Evolutionary conservation across 2,113 vertebrate genomes (phyloP).

Genomic region (Chloroceryle aenea): DNA sequence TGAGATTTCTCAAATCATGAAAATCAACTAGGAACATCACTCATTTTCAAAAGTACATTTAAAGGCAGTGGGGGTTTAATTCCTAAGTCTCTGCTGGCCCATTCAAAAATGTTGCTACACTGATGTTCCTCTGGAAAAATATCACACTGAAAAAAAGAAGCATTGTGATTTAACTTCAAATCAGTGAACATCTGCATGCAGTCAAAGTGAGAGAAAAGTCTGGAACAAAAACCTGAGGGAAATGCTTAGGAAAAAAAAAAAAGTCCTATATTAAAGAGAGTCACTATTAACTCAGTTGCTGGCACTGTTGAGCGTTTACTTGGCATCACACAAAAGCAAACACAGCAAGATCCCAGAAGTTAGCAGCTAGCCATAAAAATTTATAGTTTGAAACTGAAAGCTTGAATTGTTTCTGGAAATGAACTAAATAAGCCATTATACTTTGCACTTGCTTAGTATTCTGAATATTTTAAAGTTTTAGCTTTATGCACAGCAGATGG

Average conservation of each 20-base stretch:
- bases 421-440: not conserved
- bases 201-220: not conserved
- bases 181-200: not conserved
- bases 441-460: not conserved
- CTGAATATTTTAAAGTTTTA: not conserved
- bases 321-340: not conserved
- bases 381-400: not conserved
- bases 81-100: not conserved
- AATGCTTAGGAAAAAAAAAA: not conserved
- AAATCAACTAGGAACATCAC: not conserved
- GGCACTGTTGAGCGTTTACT: not conserved
- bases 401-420: not conserved
- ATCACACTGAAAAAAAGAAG: not conserved
- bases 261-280: not conserved
- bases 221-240: not conserved
- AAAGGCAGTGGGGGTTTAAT: accelerated
- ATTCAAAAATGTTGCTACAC: not conserved
- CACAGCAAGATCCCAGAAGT: not conserved
- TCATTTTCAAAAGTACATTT: not conserved
- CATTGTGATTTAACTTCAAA: not conserved
- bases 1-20: not conserved
- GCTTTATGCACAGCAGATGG: not conserved
- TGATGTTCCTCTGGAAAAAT: not conserved
- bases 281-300: not conserved
- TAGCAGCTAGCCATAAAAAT: not conserved